phyloP scores from a whole-genome alignment of 1,140 invertebrate genomes.

The Ectropis grisescens region DNA sequence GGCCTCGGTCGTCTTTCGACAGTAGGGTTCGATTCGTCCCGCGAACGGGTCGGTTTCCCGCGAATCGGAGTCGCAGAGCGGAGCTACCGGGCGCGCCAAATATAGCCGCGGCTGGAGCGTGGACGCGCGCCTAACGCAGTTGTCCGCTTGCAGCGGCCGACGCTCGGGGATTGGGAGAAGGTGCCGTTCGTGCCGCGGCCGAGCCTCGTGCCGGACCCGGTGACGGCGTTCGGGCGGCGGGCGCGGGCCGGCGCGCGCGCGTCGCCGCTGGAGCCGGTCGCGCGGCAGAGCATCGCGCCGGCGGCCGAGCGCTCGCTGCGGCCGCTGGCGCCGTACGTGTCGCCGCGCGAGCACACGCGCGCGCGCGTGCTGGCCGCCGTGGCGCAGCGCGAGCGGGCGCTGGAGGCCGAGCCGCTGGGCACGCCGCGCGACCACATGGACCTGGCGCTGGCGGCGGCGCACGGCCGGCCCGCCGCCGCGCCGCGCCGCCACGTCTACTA shows the following conservation, averaged over 20 bases:
- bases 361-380: constrained; percentile 71
- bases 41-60: constrained; percentile 40
- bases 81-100: constrained; percentile 61
- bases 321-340: constrained; percentile 74
- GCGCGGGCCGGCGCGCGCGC: constrained; percentile 45
- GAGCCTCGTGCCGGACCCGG: constrained; percentile 82
- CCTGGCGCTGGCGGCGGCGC: constrained; percentile 71
- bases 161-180: constrained; percentile 85
- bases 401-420: constrained; percentile 67
- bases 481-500: constrained; percentile 67
- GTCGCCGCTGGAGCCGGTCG: constrained; percentile 54
- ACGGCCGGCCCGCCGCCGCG: constrained; percentile 62
- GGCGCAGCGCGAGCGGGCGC: constrained; percentile 68
- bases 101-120: constrained; percentile 64
- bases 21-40: constrained; percentile 21
- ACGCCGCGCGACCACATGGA: constrained; percentile 75
- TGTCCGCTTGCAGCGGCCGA: constrained; percentile 79
- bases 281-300: constrained; percentile 70
- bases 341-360: constrained; percentile 73
- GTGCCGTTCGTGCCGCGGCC: constrained; percentile 86
- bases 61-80: constrained; percentile 50
- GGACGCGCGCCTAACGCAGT: constrained; percentile 58
- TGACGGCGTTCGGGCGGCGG: constrained; percentile 82
- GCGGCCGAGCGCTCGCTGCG: constrained; percentile 68
- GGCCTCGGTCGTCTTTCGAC: constrained; percentile 11